phyloP scores from a whole-genome alignment of 2,888 invertebrate species.

The Tiliacea aurago region DNA sequence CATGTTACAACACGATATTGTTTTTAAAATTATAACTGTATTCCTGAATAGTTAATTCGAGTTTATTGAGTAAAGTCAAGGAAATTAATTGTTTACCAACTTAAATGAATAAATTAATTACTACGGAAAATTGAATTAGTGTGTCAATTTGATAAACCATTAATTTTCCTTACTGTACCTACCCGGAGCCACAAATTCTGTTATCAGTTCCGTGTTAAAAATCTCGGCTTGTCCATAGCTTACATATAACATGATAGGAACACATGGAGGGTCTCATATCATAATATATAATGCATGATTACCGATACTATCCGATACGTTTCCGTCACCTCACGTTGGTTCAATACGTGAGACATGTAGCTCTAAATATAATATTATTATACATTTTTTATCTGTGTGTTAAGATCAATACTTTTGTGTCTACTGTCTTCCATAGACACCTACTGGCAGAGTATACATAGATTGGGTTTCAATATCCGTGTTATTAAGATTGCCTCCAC shows the following conservation, averaged over 20 bases:
- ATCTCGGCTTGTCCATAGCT: background rate
- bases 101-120: background rate
- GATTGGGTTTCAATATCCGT: background rate
- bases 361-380: slow-evolving; percentile 15
- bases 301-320: slow-evolving; percentile 47
- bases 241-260: background rate
- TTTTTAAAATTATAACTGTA: background rate
- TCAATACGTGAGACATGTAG: slow-evolving; percentile 41
- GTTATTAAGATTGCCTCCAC: background rate
- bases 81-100: background rate
- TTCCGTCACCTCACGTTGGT: slow-evolving; percentile 49
- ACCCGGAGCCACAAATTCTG: background rate
- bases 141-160: background rate
- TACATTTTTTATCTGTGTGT: slow-evolving; percentile 14
- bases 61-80: background rate
- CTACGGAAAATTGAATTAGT: background rate
- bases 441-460: too few species aligned
- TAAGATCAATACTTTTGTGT: slow-evolving; percentile 48
- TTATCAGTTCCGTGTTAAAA: background rate
- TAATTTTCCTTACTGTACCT: too few species aligned
- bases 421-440: background rate
- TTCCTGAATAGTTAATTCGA: background rate
- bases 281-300: slow-evolving; percentile 56
- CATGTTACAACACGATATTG: too few species aligned
- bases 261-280: slow-evolving; percentile 17